These are phyloP conservation scores for Channa striata DNA, from an alignment of 2,797 vertebrate species.

Conservation along the genomic window DNA sequence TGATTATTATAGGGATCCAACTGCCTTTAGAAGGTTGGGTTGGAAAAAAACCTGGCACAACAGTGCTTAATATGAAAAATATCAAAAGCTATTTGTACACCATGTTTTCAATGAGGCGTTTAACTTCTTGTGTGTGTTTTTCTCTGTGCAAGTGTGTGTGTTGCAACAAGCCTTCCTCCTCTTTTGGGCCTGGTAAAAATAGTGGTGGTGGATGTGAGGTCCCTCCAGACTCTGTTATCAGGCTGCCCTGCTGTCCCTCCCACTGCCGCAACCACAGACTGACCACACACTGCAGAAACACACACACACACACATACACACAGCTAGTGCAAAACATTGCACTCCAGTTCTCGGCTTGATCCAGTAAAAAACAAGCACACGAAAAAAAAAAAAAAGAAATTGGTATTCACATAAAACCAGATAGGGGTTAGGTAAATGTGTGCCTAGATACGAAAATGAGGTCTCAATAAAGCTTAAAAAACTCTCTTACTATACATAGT, in stretches of 20 bases:
- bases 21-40: neutral
- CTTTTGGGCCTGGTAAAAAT: slow-evolving; percentile 82
- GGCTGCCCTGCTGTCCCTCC: slow-evolving; percentile 74
- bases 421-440: slow-evolving; percentile 62
- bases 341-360: slow-evolving; percentile 53
- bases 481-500: slow-evolving; percentile 23
- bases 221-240: slow-evolving; percentile 84
- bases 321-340: slow-evolving; percentile 66
- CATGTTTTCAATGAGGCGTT: slow-evolving; percentile 63
- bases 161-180: slow-evolving; percentile 68
- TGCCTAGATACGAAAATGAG: slow-evolving; percentile 70
- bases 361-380: slow-evolving; percentile 67
- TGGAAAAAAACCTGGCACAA: neutral
- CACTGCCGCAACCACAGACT: slow-evolving; percentile 79
- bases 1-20: neutral
- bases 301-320: neutral
- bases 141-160: slow-evolving; percentile 41
- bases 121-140: slow-evolving; percentile 43
- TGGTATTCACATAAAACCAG: slow-evolving; percentile 70
- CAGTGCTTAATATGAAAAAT: slow-evolving; percentile 45
- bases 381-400: slow-evolving; percentile 67
- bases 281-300: slow-evolving; percentile 67
- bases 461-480: slow-evolving; percentile 70
- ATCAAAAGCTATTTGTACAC: slow-evolving; percentile 43
- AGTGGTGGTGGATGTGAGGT: slow-evolving; percentile 83